These are phyloP conservation scores for Acrossocheilus wenchowensis DNA, from an alignment of 2,797 vertebrate species.

Conservation along the genomic window DNA sequence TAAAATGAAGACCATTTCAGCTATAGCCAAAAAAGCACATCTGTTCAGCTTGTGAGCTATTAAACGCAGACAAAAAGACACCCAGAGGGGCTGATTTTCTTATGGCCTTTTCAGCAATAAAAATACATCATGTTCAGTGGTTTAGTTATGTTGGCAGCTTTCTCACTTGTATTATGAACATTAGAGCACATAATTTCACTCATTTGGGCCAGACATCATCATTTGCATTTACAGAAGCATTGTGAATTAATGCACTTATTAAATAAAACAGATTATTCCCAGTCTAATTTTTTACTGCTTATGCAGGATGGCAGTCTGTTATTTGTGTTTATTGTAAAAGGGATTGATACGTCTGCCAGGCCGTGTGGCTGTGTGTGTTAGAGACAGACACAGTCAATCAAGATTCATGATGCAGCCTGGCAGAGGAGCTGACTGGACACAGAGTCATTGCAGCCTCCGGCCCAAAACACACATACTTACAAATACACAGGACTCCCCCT, in stretches of 20 bases:
- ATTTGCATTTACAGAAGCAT: neutral
- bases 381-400: neutral
- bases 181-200: neutral
- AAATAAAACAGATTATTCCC: neutral
- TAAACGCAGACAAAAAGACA: neutral
- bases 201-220: neutral
- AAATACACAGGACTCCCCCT: neutral
- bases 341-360: neutral
- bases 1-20: neutral
- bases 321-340: slow-evolving; percentile 17
- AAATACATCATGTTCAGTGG: neutral
- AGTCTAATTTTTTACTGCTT: neutral
- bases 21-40: neutral
- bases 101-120: neutral
- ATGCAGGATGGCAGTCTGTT: neutral
- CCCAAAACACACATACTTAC: neutral
- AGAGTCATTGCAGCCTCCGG: neutral
- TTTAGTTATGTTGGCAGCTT: neutral
- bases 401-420: slow-evolving; percentile 11
- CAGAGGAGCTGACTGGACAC: neutral
- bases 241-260: neutral
- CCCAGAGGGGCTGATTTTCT: neutral
- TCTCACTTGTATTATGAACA: neutral
- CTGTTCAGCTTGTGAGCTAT: neutral
- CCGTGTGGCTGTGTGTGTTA: neutral